A percentile compares a stretch with the other conserved stretches of the same genome.
phyloP scores from a whole-genome alignment of 92 coral and sea anemone genomes.

The Epizoanthus illoricatus region DNA sequence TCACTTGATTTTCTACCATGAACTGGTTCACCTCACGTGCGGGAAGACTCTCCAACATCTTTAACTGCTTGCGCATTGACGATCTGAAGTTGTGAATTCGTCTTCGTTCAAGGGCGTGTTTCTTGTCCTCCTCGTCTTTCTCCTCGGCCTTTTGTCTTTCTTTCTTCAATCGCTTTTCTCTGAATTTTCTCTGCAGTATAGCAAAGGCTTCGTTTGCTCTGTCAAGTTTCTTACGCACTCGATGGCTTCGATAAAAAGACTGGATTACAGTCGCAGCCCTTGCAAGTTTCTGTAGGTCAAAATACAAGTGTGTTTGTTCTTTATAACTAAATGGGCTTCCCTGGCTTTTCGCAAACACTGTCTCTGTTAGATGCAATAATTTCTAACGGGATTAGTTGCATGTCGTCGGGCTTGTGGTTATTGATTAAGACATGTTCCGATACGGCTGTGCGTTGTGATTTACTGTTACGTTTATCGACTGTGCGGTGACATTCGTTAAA shows the following conservation, averaged over 20 bases:
- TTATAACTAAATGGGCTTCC: no score
- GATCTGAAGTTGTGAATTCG: constrained; percentile 78
- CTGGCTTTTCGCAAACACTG: no score
- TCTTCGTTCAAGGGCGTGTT: constrained; percentile 66
- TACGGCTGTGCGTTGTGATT: no score
- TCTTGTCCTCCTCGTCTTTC: constrained; percentile 55
- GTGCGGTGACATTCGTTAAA: no score
- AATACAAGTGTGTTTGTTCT: neutral
- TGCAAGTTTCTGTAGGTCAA: constrained; percentile 61
- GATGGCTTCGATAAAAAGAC: constrained; percentile 83
- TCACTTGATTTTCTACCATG: constrained; percentile 76
- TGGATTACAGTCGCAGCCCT: constrained; percentile 90
- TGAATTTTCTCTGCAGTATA: constrained; percentile 75
- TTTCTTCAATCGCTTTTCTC: constrained; percentile 60
- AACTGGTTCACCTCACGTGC: constrained; percentile 87
- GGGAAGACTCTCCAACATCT: constrained; percentile 86
- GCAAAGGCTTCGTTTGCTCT: constrained; percentile 72
- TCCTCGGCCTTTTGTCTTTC: constrained; percentile 56
- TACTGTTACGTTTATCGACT: no score
- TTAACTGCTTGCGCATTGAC: constrained; percentile 80
- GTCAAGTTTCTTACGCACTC: constrained; percentile 61
- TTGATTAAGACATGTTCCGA: no score
- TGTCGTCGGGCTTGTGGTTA: no score
- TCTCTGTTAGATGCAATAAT: no score
- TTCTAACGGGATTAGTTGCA: no score